Percentiles rank a stretch among this genome's conserved stretches.
phyloP scores from a whole-genome alignment of 2,888 invertebrate species.

The Phania funesta region DNA sequence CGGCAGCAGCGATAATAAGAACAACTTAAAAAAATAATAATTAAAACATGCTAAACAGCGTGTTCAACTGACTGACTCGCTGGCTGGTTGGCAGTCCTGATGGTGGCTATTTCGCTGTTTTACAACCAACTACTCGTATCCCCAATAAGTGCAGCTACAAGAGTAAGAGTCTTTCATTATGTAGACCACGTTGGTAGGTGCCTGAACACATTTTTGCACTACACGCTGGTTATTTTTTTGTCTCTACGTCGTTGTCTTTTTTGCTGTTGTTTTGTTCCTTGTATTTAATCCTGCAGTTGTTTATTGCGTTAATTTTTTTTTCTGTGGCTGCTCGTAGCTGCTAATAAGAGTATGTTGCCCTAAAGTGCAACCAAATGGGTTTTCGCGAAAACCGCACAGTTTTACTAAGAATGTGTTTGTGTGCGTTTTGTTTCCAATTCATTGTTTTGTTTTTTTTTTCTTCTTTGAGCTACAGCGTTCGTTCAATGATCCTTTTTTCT shows the following conservation, averaged over 20 bases:
- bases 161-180: slow-evolving; percentile 33
- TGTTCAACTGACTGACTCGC: slow-evolving; percentile 53
- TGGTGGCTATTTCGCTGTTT: slow-evolving; percentile 22
- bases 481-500: slow-evolving; percentile 42
- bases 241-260: slow-evolving; percentile 3
- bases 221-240: slow-evolving; percentile 13
- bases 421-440: slow-evolving; percentile 4
- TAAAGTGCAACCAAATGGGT: slow-evolving; percentile 60
- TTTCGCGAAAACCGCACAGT: slow-evolving; percentile 60
- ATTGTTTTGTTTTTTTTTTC: slow-evolving; percentile 6
- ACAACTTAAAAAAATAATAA: slow-evolving; percentile 65
- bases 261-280: slow-evolving; percentile 17
- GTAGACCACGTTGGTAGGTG: slow-evolving; percentile 47
- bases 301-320: slow-evolving; percentile 38
- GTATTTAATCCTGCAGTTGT: slow-evolving; percentile 61
- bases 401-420: neutral
- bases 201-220: slow-evolving; percentile 40
- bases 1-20: slow-evolving; percentile 14
- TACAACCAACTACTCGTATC: slow-evolving; percentile 4
- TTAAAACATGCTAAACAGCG: slow-evolving; percentile 71
- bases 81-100: slow-evolving; percentile 33
- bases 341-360: slow-evolving; percentile 61
- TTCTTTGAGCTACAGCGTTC: slow-evolving; percentile 1
- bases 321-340: slow-evolving; percentile 43
- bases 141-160: slow-evolving; percentile 6